Evolutionary conservation across 1,140 invertebrate genomes (phyloP), one percentile per base, ranked within the genome.

Genomic region (Papilio machaon): DNA sequence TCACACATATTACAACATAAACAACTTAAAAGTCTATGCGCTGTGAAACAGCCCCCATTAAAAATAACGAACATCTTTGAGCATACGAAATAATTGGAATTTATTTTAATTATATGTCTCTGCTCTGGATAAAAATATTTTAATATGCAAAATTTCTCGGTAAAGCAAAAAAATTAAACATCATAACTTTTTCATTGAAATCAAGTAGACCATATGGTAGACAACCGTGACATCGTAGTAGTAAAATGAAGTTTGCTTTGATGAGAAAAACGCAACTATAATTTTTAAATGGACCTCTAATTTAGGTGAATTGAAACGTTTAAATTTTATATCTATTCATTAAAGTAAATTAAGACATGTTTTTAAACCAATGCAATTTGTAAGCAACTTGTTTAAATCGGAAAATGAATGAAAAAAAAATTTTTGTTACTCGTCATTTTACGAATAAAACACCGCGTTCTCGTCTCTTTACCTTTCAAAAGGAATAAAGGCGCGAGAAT

Each of bases 401-500:
- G 13, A 52, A 35, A 15, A 49, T 76, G 73, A 75, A 75, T 52
- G 13, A 75, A 13, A 52, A 52, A 54, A 47, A 43, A 13, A 23
- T 35, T 13, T 5, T 19, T 76, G 23, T 49, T 19, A 19, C 35
- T 73, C 70, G 35, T 74, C 73, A 74, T 78, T 67, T 79, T 17
- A 67, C n/a, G 67, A 67, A 79, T 79, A 79, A 79, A 79, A 79
- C 77, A 79, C 35, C 77, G 30, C 77, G 77, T 46, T 46, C 23
- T 58, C 77, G 77, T 79, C 77, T 79, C 77, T 79, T 79, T 79
- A 67, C 77, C 58, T 47, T 79, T 79, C 58, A 79, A 79, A 79
- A 43, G 58, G 77, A 79, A 79, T 79, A 79, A 79, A 79, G 43
- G 77, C 77, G 38, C 17, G 77, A 79, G 58, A 67, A 79, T 79